Evolutionary conservation across 1,140 invertebrate genomes (phyloP), one percentile per base, ranked within the genome.

Genomic region (Drosophila navojoa): DNA sequence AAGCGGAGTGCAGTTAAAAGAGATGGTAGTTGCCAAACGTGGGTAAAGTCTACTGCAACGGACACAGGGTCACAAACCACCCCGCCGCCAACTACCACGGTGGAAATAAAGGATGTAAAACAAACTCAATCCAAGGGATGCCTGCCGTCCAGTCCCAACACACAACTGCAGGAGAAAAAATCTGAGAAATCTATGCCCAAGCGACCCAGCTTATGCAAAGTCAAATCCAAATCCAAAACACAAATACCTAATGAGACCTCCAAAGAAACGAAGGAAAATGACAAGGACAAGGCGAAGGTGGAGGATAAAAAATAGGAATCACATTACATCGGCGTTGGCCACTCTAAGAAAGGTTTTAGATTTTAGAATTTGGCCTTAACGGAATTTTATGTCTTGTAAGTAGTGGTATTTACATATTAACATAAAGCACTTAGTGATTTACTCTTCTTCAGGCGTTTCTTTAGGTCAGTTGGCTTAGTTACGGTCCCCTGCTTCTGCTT

Each of bases 371-470:
- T 22, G 22, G 5, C 22, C 15, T 44, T 7, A 32, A 10, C 19
- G 25, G 3, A 53, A 22, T 40, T 55, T 57, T 32, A 38, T n/a
- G 42, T 42, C 13, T 49, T 5, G 35, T 38, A 38, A 38, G 35
- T 11, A 38, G 11, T 11, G 25, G 27, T 29, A 7, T 50, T 54
- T 53, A 15, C 4, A 25, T 15, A n/a, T 49, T 79, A 82, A 55
- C 42, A 50, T 35, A 68, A 55, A n/a, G 44, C 32, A 29, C 16
- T 79, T 0, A 75, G 35, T 3, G 45, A 22, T 59, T 52, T 53
- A 19, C 80, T 84, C 50, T 71, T 71, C 3, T 64, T 45, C 3
- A 72, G 19, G 3, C 42, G 42, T 38, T 55, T 73, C 27, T 60
- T 76, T 1, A 27, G 22, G 4, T 22, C 19, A 40, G 52, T 84